Evolutionary conservation across 2,888 invertebrate genomes (phyloP), one percentile per base, ranked within the genome.

Genomic region (Sarcophaga variegata): DNA sequence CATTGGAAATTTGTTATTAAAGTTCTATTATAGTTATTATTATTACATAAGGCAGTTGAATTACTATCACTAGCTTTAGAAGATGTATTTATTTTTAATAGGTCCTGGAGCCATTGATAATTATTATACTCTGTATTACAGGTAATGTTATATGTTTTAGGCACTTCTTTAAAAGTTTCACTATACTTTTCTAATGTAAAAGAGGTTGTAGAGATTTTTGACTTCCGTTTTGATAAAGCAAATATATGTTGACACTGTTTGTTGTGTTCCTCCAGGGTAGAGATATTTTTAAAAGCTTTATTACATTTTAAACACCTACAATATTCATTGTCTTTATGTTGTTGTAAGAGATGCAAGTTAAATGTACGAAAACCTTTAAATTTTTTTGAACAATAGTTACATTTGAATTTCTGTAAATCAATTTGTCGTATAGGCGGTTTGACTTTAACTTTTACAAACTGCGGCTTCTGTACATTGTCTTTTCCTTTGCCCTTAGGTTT

Each of bases 281-380:
- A 8, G 14, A 11, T 22, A 47, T 60, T 66, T 45, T 54, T 12
- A 71, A 54, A 81, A 8, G 54, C 12, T 77, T 70, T 67, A 67
- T 79, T 83, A 27, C 87, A 81, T 60, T 80, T 81, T 0, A 22
- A 67, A 66, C 87, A 89, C 25, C 74, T 49, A 62, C 4, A 54
- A 64, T 77, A 88, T 63, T 89, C 88, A 45, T 74, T 70, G 10
- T 77, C 17, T 27, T 45, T 37, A 60, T 89, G 89, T 47, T 78
- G 62, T 25, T 67, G 27, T 20, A 88, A 20, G 45, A 85, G 60
- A 77, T 89, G 89, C 59, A 87, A 67, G 69, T 89, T 89, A 10
- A 83, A 81, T 11, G 77, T 12, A 67, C 78, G 82, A 72, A 89
- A 89, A 27, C 89, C 89, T 84, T 89, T 88, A 14, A 88, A 79